Conservation (phyloP, 2,113 vertebrate species). For the Atrichornis clamosus region DNA sequence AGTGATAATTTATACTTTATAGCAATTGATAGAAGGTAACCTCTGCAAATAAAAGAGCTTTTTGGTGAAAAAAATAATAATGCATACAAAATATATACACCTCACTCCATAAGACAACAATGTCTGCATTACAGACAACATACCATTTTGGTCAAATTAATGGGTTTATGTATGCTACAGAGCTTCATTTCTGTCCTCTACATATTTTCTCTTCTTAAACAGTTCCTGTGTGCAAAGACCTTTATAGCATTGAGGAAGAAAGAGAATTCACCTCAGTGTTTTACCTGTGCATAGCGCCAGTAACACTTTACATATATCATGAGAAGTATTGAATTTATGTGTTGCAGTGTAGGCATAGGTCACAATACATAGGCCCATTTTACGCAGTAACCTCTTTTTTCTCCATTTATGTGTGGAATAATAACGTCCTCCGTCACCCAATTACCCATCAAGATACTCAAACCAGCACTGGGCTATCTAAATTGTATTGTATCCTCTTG, state of each 20-base stretch:
- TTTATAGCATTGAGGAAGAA: not conserved
- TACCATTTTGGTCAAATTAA: not conserved
- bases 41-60: not conserved
- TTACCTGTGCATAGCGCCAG: not conserved
- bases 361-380: not conserved
- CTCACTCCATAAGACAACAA: not conserved
- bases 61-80: not conserved
- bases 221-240: not conserved
- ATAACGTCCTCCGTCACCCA: not conserved
- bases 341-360: not conserved
- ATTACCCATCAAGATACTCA: not conserved
- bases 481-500: not conserved
- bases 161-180: not conserved
- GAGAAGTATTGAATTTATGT: not conserved
- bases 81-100: not conserved
- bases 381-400: not conserved
- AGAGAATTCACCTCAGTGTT: not conserved
- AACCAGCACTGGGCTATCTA: not conserved
- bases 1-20: not conserved
- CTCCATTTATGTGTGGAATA: not conserved
- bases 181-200: not conserved
- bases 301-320: not conserved
- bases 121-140: not conserved
- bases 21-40: not conserved
- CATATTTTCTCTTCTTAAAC: not conserved